Evolutionary conservation across 2,888 invertebrate genomes (phyloP), one percentile per base, ranked within the genome.

Genomic region (Notodonta ziczac): DNA sequence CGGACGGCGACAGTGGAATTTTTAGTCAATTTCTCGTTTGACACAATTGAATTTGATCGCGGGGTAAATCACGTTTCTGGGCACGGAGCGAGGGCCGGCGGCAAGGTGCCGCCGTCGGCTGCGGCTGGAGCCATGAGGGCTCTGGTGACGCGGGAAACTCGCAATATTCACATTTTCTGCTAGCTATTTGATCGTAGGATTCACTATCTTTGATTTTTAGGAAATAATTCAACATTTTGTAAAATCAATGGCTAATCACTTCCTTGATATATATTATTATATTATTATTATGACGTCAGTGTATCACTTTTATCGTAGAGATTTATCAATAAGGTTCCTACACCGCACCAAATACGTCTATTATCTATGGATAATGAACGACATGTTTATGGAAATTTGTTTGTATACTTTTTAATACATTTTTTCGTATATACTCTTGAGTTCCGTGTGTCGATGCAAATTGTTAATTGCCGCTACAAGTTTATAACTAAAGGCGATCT

Each of bases 21-120:
- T 91, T 91, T 88, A 89, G 89, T 87, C 89, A 87, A 88, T 91
- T 89, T 87, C 87, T 85, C 87, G 81, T 84, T 86, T 83, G 88
- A 83, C 86, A 85, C 90, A 90, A 91, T 91, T 90, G 90, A 91
- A 91, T 91, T 90, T 90, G 88, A 88, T 88, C 89, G 83, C 78
- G 81, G 80, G 81, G 85, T 84, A 86, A 91, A 91, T 90, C 89
- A 85, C 81, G 84, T 90, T 90, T 87, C 90, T 81, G 84, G 73
- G 88, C 91, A 90, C 90, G 89, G 67, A 84, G 73, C 84, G 84
- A 66, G 78, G 79, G 78, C 80, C 84, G 87, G 85, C 86, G 83
- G 82, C 60, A 62, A 65, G 67, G 70, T 57, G 65, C 64, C 63
- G 52, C 67, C 60, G 52, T 66, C 60, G 62, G 58, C 67, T 65